phyloP scores from a whole-genome alignment of 1,140 invertebrate species.

The Apis cerana region DNA sequence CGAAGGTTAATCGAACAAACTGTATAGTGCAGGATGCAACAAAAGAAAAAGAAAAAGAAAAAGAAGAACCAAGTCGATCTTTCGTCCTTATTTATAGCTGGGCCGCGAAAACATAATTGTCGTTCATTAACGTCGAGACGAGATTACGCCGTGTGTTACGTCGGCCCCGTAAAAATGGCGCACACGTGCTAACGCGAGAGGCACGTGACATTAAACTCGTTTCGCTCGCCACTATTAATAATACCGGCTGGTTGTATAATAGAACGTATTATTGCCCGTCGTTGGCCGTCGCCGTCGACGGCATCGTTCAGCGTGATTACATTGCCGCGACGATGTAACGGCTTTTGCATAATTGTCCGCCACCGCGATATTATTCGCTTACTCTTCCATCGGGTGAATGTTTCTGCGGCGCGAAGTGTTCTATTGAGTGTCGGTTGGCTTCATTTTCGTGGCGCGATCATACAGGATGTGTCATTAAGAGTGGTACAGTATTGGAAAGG shows the following conservation, averaged over 20 bases:
- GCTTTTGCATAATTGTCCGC: conserved; percentile 24
- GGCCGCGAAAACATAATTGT: conserved; percentile 32
- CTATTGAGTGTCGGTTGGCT: too few species aligned
- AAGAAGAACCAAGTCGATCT: background rate
- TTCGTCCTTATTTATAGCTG: conserved; percentile 4
- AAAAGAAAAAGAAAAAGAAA: background rate
- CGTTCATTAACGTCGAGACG: conserved; percentile 12
- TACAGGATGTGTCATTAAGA: too few species aligned
- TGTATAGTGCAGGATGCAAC: too few species aligned
- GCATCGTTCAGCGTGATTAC: background rate
- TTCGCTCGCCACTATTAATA: conserved; percentile 49
- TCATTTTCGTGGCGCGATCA: too few species aligned
- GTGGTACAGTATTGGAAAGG: too few species aligned
- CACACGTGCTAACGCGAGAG: conserved; percentile 37
- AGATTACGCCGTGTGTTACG: conserved; percentile 21
- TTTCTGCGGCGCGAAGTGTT: background rate
- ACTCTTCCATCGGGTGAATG: background rate
- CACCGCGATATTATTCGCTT: background rate
- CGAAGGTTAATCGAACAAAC: too few species aligned
- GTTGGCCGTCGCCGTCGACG: conserved; percentile 2
- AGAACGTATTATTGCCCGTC: conserved; percentile 33
- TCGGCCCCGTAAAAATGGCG: conserved; percentile 33
- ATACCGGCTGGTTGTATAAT: conserved; percentile 25
- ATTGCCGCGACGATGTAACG: conserved; percentile 7
- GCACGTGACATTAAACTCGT: conserved; percentile 53